phyloP scores from a whole-genome alignment of 2,113 vertebrate species.

The Sinocyclocheilus anshuiensis region DNA sequence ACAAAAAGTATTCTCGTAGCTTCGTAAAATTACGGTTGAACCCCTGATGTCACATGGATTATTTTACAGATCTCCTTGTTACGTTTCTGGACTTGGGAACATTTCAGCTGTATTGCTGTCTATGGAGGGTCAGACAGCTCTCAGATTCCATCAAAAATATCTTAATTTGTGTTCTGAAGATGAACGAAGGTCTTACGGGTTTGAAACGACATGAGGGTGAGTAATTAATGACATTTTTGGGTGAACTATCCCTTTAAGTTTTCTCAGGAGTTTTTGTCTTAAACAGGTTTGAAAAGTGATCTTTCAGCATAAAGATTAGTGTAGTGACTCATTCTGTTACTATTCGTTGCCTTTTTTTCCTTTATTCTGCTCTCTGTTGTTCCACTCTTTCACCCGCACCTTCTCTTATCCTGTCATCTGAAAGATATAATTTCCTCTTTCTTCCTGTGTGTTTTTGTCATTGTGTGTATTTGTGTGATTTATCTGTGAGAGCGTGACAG shows the following conservation, averaged over 20 bases:
- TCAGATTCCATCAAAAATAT: too few species aligned
- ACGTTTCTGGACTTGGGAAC: too few species aligned
- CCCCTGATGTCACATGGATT: too few species aligned
- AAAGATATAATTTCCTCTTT: not conserved
- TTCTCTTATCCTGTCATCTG: not conserved
- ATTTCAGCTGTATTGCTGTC: too few species aligned
- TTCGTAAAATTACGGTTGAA: too few species aligned
- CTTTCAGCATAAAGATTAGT: conserved; percentile 27
- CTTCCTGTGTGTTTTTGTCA: conserved; percentile 38
- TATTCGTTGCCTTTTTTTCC: conserved; percentile 13
- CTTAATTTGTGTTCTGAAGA: too few species aligned
- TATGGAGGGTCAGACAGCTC: too few species aligned
- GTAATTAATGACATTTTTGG: too few species aligned
- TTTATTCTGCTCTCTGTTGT: conserved; percentile 8
- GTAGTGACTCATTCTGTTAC: conserved; percentile 50
- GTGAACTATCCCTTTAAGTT: not conserved
- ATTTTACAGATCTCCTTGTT: too few species aligned
- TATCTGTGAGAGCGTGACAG: conserved; percentile 33
- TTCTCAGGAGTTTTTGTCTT: conserved; percentile 63
- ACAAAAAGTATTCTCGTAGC: too few species aligned
- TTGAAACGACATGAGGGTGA: too few species aligned
- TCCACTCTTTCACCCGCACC: not conserved
- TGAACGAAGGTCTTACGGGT: too few species aligned
- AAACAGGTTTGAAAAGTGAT: conserved; percentile 64
- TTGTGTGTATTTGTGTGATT: conserved; percentile 50